Conservation (phyloP, 2,797 vertebrate species). For the Neopelma chrysocephalum region DNA sequence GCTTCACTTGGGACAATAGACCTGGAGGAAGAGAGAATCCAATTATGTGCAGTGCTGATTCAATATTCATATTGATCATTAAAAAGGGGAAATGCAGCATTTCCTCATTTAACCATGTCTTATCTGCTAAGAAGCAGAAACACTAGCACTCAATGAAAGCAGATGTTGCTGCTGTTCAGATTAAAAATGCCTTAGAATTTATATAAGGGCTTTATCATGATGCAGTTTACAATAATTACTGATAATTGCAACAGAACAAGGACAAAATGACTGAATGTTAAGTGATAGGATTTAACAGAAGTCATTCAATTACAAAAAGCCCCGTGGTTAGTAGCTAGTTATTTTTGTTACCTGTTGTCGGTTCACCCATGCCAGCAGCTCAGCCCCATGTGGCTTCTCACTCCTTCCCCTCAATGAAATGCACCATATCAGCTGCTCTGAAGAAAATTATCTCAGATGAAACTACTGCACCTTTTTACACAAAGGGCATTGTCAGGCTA, state of each 20-base stretch:
- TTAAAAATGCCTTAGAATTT: not conserved
- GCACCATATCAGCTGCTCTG: not conserved
- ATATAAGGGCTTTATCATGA: not conserved
- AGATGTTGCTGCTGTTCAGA: not conserved
- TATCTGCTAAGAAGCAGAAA: not conserved
- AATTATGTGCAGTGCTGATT: not conserved
- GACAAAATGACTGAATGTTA: not conserved
- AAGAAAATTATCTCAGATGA: not conserved
- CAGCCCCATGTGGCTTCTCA: rapidly evolving
- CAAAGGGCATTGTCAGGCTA: not conserved
- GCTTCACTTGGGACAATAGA: not conserved
- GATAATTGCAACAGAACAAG: not conserved
- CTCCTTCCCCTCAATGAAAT: not conserved
- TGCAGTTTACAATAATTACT: not conserved
- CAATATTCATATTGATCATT: not conserved
- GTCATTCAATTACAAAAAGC: not conserved
- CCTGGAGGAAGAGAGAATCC: not conserved
- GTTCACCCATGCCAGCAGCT: not conserved
- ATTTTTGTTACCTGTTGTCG: not conserved
- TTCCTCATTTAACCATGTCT: not conserved
- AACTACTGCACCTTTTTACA: not conserved
- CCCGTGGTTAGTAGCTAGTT: not conserved
- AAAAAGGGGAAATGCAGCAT: not conserved
- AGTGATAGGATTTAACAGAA: not conserved
- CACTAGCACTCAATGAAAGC: not conserved